phyloP scores from a whole-genome alignment of 2,888 invertebrate genomes.

The Microchrysa polita region DNA sequence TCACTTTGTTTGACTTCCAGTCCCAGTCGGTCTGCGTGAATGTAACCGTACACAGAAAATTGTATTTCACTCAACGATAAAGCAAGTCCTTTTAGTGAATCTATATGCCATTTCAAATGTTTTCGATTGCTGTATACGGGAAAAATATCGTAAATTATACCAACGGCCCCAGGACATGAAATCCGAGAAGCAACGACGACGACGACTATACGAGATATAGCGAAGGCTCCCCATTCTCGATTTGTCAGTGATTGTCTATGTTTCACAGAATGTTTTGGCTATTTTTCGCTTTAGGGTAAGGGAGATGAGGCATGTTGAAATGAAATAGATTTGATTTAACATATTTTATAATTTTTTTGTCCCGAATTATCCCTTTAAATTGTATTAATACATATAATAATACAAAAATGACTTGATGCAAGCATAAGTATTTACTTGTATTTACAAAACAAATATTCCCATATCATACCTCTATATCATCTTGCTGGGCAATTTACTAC shows the following conservation, averaged over 20 bases:
- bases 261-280: slow-evolving; percentile 4
- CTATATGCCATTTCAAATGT: slow-evolving; percentile 41
- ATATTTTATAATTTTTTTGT: no score
- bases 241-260: slow-evolving; percentile 35
- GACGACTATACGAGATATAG: no score
- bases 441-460: no score
- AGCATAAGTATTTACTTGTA: no score
- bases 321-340: no score
- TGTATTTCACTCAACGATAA: slow-evolving; percentile 6
- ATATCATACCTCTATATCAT: no score
- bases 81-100: slow-evolving; percentile 34
- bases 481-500: no score
- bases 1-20: slow-evolving; percentile 19
- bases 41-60: neutral
- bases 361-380: no score
- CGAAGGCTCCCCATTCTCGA: slow-evolving; percentile 41
- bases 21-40: neutral
- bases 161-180: slow-evolving; percentile 46
- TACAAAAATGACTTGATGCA: no score
- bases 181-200: slow-evolving; percentile 42
- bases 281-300: neutral
- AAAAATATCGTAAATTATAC: slow-evolving; percentile 50
- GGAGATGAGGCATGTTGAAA: neutral
- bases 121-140: slow-evolving; percentile 48
- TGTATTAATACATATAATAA: no score